Percentiles rank a stretch among this genome's conserved stretches.
phyloP scores from a whole-genome alignment of 2,888 invertebrate species.

The Amiota mariae region DNA sequence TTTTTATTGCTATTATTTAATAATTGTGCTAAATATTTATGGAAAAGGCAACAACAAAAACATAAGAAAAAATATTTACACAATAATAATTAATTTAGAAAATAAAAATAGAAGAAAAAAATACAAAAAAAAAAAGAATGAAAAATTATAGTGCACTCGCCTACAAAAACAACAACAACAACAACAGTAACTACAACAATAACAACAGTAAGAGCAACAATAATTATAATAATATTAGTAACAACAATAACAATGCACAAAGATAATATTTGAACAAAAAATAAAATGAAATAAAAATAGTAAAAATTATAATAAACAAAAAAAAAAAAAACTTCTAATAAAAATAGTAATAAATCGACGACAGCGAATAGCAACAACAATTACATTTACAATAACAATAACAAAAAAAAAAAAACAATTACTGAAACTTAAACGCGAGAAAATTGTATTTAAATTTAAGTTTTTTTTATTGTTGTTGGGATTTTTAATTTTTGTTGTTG shows the following conservation, averaged over 20 bases:
- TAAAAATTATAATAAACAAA: background rate
- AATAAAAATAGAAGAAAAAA: background rate
- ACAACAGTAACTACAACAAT: constrained; percentile 37
- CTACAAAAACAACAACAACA: constrained; percentile 24
- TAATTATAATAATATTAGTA: background rate
- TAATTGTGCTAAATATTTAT: constrained; percentile 62
- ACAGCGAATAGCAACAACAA: background rate
- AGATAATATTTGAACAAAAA: background rate
- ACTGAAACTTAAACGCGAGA: background rate
- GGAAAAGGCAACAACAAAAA: constrained; percentile 4
- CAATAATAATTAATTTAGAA: constrained; percentile 26
- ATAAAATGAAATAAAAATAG: background rate
- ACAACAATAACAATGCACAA: constrained; percentile 24
- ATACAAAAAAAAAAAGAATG: constrained; percentile 4
- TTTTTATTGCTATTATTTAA: constrained; percentile 55
- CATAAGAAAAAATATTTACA: constrained; percentile 4
- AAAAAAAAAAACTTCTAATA: background rate
- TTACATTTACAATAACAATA: background rate
- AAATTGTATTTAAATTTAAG: constrained; percentile 13
- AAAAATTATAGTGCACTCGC: background rate
- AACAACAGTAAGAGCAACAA: constrained; percentile 21
- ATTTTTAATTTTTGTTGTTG: constrained; percentile 27
- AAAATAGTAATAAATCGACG: constrained; percentile 3
- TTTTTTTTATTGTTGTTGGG: constrained; percentile 36
- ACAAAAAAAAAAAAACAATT: too few relatives aligned